phyloP scores from a whole-genome alignment of 2,888 invertebrate genomes.

The Scaeva pyrastri region DNA sequence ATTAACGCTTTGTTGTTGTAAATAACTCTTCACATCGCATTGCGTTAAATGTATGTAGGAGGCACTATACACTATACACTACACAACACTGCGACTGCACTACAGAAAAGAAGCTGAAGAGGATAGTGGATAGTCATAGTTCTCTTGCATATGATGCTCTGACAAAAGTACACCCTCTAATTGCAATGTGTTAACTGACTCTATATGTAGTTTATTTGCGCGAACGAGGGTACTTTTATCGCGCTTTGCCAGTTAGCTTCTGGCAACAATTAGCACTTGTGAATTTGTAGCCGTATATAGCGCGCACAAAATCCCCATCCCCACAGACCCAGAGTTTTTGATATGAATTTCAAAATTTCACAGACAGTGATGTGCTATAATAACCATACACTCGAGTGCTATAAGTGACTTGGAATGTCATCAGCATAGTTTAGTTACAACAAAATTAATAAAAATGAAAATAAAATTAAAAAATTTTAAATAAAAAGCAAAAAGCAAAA shows the following conservation, averaged over 20 bases:
- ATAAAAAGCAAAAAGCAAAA: too few relatives aligned
- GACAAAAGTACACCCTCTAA: constrained; percentile 64
- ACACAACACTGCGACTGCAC: neutral
- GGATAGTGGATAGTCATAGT: neutral
- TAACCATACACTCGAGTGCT: constrained; percentile 31
- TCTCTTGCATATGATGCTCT: constrained; percentile 7
- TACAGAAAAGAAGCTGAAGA: constrained; percentile 13
- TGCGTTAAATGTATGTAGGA: constrained; percentile 4
- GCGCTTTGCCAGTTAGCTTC: constrained; percentile 42
- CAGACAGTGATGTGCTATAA: constrained; percentile 35
- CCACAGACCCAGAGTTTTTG: constrained; percentile 21
- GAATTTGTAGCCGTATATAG: neutral
- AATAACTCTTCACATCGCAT: constrained; percentile 22
- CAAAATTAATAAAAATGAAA: constrained; percentile 5
- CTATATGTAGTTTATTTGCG: constrained; percentile 35
- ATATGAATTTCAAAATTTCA: constrained; percentile 60
- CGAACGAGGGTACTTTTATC: constrained; percentile 54
- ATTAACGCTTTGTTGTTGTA: constrained; percentile 47
- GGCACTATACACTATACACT: neutral
- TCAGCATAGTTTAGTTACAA: constrained; percentile 35
- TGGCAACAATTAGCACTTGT: constrained; percentile 61
- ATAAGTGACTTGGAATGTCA: constrained; percentile 64
- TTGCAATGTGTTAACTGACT: constrained; percentile 66
- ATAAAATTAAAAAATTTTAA: constrained; percentile 21
- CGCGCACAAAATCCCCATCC: neutral